A percentile compares a stretch with the other conserved stretches of the same genome.
Conservation (phyloP, 2,113 vertebrate genomes). For the Nicator chloris region DNA sequence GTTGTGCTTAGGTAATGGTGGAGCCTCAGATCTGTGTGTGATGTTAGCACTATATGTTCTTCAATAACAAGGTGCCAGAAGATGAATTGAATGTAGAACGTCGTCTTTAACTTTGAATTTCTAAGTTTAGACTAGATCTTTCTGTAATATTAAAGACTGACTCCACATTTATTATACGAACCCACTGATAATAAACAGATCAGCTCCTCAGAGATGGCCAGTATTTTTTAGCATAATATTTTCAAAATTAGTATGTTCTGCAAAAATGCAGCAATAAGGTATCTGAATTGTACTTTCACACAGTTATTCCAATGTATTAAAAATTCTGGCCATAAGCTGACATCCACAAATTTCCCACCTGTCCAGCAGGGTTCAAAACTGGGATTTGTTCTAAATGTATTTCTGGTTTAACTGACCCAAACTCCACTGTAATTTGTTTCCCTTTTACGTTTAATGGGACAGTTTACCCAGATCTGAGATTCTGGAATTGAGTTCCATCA, state of each 20-base stretch:
- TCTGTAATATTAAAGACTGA: not conserved
- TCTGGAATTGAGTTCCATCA: not conserved
- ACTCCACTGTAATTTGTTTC: not conserved
- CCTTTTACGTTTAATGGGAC: not conserved
- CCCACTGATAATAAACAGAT: not conserved
- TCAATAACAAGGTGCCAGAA: slow-evolving; percentile 43
- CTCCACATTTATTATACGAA: not conserved
- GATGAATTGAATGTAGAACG: slow-evolving; percentile 36
- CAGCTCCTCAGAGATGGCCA: not conserved
- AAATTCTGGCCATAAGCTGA: not conserved
- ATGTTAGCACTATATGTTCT: slow-evolving; percentile 54
- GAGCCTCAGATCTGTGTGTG: slow-evolving; percentile 43
- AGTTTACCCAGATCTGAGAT: slow-evolving; percentile 32
- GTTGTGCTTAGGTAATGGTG: slow-evolving; percentile 60
- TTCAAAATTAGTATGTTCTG: not conserved
- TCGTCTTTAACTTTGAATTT: slow-evolving; percentile 39
- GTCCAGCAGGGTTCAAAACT: slow-evolving; percentile 12
- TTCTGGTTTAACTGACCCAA: slow-evolving; percentile 9
- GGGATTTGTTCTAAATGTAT: not conserved
- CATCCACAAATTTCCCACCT: slow-evolving; percentile 3
- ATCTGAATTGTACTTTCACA: not conserved
- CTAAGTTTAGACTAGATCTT: slow-evolving; percentile 9
- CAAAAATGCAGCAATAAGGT: not conserved
- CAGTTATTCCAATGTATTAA: not conserved
- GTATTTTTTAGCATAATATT: not conserved